Base-by-base conservation (phyloP, 53 echinoderm and acorn worm genomes). In the Arbacia lixula region DNA sequence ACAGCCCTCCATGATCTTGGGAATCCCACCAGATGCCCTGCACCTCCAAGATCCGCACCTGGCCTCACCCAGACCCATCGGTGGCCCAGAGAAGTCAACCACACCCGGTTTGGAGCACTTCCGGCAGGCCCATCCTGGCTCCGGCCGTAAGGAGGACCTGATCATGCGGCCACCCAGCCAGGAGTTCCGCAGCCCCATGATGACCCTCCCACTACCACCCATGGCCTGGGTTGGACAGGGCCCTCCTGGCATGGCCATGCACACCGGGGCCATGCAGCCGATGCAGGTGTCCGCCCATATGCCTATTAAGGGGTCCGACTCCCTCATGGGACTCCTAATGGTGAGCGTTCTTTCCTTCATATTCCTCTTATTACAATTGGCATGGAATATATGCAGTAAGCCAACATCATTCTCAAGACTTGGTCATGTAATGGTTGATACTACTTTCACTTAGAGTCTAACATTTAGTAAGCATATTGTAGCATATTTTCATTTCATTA, bases 231-330 rank as follows among this genome's bases (percentile, higher is more conserved):
- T 82, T 12, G 86, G 88, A 8, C 79, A 85, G 39, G 92, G 72
- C 34, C 85, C 88, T 24, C 85, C 88, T 9, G 78, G 78, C 12
- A 88, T 85, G 32, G 82, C 88, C 55, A 75, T 88, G 54, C 77
- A 62, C 29, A 25, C 88, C 60, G 86, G 82, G 6, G 4, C 32
- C 9, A 63, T 43, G n/a, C 62, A 63, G 10, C 41, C 49, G 42
- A 42, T 46, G 43, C 78, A 77, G 78, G 19, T 58, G 11, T 26
- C 43, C 35, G 82, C 50, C 43, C 82, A 81, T 33, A 95, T 87
- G 87, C 91, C 87, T 3, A 67, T 91, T 82, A 92, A 87, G 78
- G 85, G 85, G 33, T 88, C 88, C 29, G 92, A 95, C 56, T 78
- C 92, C 0, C 85, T 85, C 50, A 82, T 90, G 50, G 87, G 81